A percentile compares a stretch with the other conserved stretches of the same genome.
These are phyloP conservation scores for Calameuta filiformis DNA, from an alignment of 2,888 invertebrate species.

Conservation along the genomic window DNA sequence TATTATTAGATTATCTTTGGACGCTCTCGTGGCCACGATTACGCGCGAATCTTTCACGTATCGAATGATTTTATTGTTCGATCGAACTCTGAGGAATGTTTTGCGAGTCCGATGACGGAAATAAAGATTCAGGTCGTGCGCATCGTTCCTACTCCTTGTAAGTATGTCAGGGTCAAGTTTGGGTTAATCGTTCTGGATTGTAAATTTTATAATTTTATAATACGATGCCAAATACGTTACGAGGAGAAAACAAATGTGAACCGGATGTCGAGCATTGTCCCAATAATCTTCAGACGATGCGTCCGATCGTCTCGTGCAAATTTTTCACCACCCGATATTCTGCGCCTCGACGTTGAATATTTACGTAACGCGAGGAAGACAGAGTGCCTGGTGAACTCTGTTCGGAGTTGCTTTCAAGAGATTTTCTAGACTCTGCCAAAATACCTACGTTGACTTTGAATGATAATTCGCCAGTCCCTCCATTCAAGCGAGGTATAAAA, in stretches of 20 bases:
- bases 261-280: not conserved
- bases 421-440: not conserved
- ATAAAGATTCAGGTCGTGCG: not conserved
- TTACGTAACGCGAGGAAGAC: not conserved
- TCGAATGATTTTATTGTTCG: not conserved
- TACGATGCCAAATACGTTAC: not conserved
- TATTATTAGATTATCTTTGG: conserved; percentile 53
- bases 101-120: not conserved
- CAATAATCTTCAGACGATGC: not conserved
- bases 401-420: not conserved
- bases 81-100: not conserved
- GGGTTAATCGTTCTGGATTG: not conserved
- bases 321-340: not conserved
- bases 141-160: not conserved
- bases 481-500: not conserved
- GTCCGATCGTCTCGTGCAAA: not conserved
- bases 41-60: conserved; percentile 1
- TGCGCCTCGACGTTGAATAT: not conserved
- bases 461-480: not conserved
- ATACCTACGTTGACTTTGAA: not conserved
- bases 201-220: not conserved
- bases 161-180: not conserved
- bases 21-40: conserved; percentile 26
- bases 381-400: not conserved
- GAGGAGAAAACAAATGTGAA: not conserved